Conservation (phyloP, 2,888 invertebrate species). For the Lampropteryx suffumata region DNA sequence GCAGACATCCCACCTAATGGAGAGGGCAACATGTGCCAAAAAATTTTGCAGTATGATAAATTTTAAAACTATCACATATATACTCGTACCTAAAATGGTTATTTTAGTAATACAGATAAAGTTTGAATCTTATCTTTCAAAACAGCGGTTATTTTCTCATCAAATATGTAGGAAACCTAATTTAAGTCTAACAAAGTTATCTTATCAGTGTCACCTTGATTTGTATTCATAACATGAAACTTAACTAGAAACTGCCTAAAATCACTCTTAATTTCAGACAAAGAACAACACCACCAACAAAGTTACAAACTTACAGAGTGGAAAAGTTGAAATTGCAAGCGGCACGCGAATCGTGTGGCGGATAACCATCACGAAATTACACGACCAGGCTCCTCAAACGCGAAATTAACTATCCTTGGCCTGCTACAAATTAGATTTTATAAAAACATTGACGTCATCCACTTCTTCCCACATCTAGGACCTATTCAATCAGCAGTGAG, state of each 20-base stretch:
- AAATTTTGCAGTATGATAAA: neutral
- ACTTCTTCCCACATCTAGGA: neutral
- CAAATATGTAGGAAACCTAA: neutral
- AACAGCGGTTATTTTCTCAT: neutral
- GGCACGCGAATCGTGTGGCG: conserved; percentile 14
- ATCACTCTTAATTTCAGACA: conserved; percentile 7
- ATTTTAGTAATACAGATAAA: no score
- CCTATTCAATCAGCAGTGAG: neutral
- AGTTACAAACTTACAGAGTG: conserved; percentile 10
- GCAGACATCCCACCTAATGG: neutral
- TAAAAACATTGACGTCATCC: neutral
- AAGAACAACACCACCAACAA: conserved; percentile 8
- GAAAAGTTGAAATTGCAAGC: conserved; percentile 22
- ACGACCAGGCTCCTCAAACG: neutral
- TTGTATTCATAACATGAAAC: neutral
- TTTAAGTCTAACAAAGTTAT: conserved; percentile 5
- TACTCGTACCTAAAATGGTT: neutral
- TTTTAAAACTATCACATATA: neutral
- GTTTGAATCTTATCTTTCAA: no score
- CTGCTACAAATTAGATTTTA: neutral
- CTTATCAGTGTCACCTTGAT: neutral
- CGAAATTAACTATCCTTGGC: conserved; percentile 8
- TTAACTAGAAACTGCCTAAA: conserved; percentile 5
- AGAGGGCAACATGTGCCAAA: conserved; percentile 3
- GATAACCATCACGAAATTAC: conserved; percentile 15